Base-by-base conservation (phyloP, 2,888 invertebrate species). In the Keiferia lycopersicella region DNA sequence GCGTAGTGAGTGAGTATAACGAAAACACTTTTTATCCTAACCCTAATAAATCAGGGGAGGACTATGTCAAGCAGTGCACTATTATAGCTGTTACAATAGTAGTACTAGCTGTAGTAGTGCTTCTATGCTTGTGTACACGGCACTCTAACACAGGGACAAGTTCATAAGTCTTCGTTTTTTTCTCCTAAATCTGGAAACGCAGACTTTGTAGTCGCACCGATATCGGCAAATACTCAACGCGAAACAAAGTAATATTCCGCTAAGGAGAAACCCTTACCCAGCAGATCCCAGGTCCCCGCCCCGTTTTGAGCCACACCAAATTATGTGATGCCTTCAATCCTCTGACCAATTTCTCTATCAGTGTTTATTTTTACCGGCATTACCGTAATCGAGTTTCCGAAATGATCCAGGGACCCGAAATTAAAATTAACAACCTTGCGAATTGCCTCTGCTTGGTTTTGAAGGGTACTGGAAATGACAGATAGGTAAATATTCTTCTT, bases 351-450 rank as follows among this genome's bases (percentile, higher is more conserved):
- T 79, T 75, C 76, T 73, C 74, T 70, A 73, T 75, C 69, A 75
- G 73, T 81, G 79, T 82, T 83, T 83, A 81, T 81, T 83, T 80
- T 83, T 78, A 71, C 73, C 71, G 78, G 77, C 78, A 77, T 79
- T 77, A 79, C 79, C 73, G 79, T 86, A 87, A 87, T 87, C 84
- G 83, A 86, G 83, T 88, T 86, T 79, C 79, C 71, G 74, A 72
- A 71, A 73, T 71, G 69, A 56, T 62, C 66, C 65, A 64, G 67
- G 69, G 67, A 67, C 68, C 72, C 69, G 73, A 77, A 80, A 83
- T 82, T 82, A 77, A 82, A 87, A 86, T 86, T 87, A 83, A 83
- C 84, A 83, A 83, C 82, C 81, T 79, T 73, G 72, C 76, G 71
- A 80, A 79, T 78, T 74, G 72, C 78, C 74, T n/a, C 72, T 70